phyloP scores from a whole-genome alignment of 2,113 vertebrate species.

The Arvicanthis niloticus region DNA sequence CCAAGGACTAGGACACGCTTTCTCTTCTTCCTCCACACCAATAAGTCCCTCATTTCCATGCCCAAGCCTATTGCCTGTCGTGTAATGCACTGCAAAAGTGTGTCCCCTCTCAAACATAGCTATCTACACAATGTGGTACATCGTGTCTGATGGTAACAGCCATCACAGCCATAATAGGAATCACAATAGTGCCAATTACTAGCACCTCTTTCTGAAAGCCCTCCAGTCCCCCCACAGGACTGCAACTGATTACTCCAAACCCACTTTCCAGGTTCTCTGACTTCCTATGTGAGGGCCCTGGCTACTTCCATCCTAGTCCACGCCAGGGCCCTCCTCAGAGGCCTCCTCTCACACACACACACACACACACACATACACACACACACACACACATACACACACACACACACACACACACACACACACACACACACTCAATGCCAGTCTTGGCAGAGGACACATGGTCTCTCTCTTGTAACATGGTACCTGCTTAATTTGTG shows the following conservation, averaged over 20 bases:
- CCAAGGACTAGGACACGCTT: not conserved
- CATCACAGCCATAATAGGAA: not conserved
- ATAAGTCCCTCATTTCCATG: not conserved
- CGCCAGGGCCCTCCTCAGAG: not conserved
- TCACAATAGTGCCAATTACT: not conserved
- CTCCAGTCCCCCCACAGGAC: fast-evolving
- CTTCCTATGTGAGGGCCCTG: not conserved
- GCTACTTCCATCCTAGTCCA: no score
- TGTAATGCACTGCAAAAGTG: fast-evolving
- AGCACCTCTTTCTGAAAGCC: not conserved
- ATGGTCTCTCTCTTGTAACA: not conserved
- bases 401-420: no score
- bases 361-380: no score
- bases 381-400: no score
- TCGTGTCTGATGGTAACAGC: not conserved
- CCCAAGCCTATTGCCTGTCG: no score
- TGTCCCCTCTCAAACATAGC: not conserved
- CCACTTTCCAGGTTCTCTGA: fast-evolving
- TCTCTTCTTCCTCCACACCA: no score
- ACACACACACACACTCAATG: no score
- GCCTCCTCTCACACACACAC: no score
- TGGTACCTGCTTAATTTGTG: fast-evolving
- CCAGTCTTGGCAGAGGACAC: not conserved
- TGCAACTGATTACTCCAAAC: not conserved
- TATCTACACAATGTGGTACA: fast-evolving